Base-by-base conservation (phyloP, 1,140 invertebrate species). In the Bombyx mandarina region DNA sequence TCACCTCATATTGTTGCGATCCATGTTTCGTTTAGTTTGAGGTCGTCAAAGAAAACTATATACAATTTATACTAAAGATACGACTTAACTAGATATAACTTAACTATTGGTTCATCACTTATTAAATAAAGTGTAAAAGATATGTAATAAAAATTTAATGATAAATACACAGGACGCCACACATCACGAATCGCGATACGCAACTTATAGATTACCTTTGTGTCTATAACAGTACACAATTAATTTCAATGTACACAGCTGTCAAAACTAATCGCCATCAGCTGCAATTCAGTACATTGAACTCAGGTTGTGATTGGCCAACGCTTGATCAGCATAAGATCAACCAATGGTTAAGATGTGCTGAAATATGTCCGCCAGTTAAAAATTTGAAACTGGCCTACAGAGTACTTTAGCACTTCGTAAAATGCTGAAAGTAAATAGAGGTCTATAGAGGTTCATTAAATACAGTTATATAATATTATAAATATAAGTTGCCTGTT, bases 1-100 rank as follows among this genome's bases (percentile, higher is more conserved):
- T 71, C 71, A 80, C 79, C 77, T 80, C 73, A 80, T 80, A 81
- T 82, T 82, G 69, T 79, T 80, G 67, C 71, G 66, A 57, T 82
- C 78, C 78, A 80, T 83, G 49, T 64, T 73, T 66, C 53, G 26
- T 35, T 35, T 35, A 35, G 26, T 35, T 35, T 35, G 26, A 35
- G 26, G 26, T 35, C 26, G 26, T 35, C 26, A 35, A 35, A 35
- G 26, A 35, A 3, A 3, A 35, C 26, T 35, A 35, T 35, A 35
- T 35, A 35, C 26, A 35, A 35, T 35, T 35, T 35, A 35, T 35
- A 35, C 26, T 35, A 35, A 35, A 64, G 26, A 35, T 35, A 35
- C 26, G 26, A 45, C 57, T 73, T 67, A 60, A 58, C 57, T 71
- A 63, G 42, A 42, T 62, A 71, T 67, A 64, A 62, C 54, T 61